These are phyloP conservation scores for Ophion ellenae DNA, from an alignment of 2,888 invertebrate species.

Conservation along the genomic window DNA sequence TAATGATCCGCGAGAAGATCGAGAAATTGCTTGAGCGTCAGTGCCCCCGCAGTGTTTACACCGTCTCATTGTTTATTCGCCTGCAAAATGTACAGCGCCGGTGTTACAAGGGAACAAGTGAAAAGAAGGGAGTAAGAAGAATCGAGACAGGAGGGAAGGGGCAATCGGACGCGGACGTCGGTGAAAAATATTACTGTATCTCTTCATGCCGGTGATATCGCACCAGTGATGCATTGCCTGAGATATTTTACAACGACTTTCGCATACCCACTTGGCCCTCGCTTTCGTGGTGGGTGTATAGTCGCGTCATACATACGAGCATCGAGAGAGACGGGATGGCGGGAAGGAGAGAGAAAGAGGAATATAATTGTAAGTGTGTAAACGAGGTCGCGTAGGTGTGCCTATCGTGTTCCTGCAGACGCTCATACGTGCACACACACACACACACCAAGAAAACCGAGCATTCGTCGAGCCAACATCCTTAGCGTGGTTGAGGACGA, in stretches of 20 bases:
- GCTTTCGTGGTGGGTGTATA: slow-evolving; percentile 71
- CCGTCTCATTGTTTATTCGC: slow-evolving; percentile 60
- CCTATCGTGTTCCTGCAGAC: slow-evolving; percentile 33
- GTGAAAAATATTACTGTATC: slow-evolving; percentile 76
- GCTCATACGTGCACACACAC: not conserved
- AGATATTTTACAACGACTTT: slow-evolving; percentile 77
- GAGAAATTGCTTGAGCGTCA: slow-evolving; percentile 50
- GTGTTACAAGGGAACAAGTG: slow-evolving; percentile 53
- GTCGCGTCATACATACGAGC: slow-evolving; percentile 62
- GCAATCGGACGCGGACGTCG: slow-evolving; percentile 70
- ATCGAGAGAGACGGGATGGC: not conserved
- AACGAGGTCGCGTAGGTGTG: slow-evolving; percentile 65
- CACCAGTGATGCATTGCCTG: slow-evolving; percentile 78
- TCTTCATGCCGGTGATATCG: slow-evolving; percentile 77
- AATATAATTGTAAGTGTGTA: slow-evolving; percentile 52
- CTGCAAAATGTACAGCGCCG: slow-evolving; percentile 42
- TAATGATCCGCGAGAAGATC: slow-evolving; percentile 28
- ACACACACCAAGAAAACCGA: slow-evolving; percentile 7
- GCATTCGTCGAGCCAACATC: slow-evolving; percentile 50
- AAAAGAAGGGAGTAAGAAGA: slow-evolving; percentile 56
- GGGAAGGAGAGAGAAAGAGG: slow-evolving; percentile 5
- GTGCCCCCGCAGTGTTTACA: slow-evolving; percentile 72
- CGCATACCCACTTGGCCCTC: slow-evolving; percentile 73
- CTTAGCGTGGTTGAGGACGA: slow-evolving; percentile 28
- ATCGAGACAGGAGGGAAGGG: slow-evolving; percentile 29